A percentile compares a stretch with the other conserved stretches of the same genome.
Evolutionary conservation across 2,797 vertebrate genomes (phyloP).

Genomic region (Hippocampus kuda): DNA sequence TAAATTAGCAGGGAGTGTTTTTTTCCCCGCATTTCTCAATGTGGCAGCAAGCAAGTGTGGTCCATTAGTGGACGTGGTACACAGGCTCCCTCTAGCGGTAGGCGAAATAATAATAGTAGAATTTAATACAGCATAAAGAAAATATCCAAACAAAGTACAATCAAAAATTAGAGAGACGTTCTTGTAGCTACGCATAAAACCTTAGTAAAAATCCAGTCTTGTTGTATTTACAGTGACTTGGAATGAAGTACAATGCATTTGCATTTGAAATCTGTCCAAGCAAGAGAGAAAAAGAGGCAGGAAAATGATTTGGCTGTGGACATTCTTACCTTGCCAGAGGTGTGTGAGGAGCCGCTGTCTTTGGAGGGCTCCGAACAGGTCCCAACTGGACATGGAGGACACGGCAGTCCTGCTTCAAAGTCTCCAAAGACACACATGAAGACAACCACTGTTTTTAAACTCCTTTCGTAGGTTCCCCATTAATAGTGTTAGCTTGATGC

Average conservation of each 20-base stretch:
- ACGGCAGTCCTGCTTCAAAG: constrained; percentile 61
- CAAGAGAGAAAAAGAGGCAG: not conserved
- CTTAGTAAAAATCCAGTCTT: no score
- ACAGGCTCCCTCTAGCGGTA: not conserved
- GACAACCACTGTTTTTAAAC: no score
- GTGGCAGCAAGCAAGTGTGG: no score
- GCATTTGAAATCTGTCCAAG: not conserved
- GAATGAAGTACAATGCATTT: not conserved
- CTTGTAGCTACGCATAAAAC: no score
- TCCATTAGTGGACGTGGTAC: not conserved
- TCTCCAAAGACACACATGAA: constrained; percentile 50
- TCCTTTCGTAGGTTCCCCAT: not conserved
- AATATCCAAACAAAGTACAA: no score
- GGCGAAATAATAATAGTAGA: no score
- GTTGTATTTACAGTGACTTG: no score
- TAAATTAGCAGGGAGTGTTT: no score
- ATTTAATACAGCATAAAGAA: no score
- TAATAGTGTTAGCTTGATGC: not conserved
- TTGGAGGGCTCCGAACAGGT: constrained; percentile 26
- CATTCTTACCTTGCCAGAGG: constrained; percentile 4
- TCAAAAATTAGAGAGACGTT: no score
- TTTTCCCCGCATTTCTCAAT: no score
- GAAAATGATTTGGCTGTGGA: not conserved
- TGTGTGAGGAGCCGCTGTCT: not conserved
- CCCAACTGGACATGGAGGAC: constrained; percentile 42